These are phyloP conservation scores for Neoscelio sp. DNA, from an alignment of 2,888 invertebrate genomes.

Conservation along the genomic window DNA sequence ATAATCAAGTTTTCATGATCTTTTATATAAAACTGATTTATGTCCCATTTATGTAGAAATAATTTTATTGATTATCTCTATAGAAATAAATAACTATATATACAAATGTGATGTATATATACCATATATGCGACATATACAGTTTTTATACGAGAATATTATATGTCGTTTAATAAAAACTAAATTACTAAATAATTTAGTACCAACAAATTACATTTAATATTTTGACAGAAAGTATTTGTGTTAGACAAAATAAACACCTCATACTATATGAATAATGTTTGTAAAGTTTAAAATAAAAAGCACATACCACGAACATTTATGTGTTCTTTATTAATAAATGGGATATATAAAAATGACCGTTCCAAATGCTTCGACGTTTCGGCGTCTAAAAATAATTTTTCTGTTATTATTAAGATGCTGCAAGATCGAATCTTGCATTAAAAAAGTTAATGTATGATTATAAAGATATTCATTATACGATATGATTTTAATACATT, in stretches of 20 bases:
- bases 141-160: too few species aligned
- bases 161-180: too few species aligned
- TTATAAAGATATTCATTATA: slow-evolving; percentile 27
- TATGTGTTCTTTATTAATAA: slow-evolving; percentile 52
- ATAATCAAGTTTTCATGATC: too few species aligned
- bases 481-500: too few species aligned
- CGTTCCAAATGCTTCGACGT: slow-evolving; percentile 22
- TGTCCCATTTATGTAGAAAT: too few species aligned
- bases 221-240: slow-evolving; percentile 16
- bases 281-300: slow-evolving; percentile 26
- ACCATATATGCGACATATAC: too few species aligned
- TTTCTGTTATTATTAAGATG: slow-evolving; percentile 29
- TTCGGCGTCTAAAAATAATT: slow-evolving; percentile 41
- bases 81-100: too few species aligned
- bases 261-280: slow-evolving; percentile 7
- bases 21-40: too few species aligned
- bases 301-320: slow-evolving; percentile 17
- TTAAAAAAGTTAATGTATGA: slow-evolving; percentile 12
- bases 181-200: too few species aligned
- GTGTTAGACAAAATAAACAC: background rate
- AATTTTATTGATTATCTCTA: too few species aligned
- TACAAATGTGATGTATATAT: too few species aligned
- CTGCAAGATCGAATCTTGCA: slow-evolving; percentile 40
- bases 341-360: slow-evolving; percentile 31
- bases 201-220: too few species aligned